Percentiles rank a stretch among this genome's conserved stretches.
Evolutionary conservation across 2,113 vertebrate genomes (phyloP).

Genomic region (Pungitius pungitius): DNA sequence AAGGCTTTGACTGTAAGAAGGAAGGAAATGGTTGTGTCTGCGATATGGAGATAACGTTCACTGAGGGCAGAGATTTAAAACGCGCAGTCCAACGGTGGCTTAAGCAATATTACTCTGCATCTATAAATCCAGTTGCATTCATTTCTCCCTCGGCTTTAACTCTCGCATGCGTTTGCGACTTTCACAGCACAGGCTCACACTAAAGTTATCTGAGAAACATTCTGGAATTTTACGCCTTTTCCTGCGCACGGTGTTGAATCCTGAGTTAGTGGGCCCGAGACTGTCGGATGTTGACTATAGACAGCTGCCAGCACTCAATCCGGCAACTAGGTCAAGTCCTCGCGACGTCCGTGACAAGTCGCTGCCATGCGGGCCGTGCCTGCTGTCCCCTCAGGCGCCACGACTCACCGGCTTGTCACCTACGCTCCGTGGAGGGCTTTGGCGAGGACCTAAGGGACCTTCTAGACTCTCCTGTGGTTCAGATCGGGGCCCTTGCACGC

Average conservation of each 20-base stretch:
- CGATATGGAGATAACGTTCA: conserved; percentile 27
- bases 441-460: conserved; percentile 25
- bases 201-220: conserved; percentile 4
- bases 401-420: conserved; percentile 55
- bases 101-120: conserved; percentile 3
- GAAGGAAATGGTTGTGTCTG: conserved; percentile 11
- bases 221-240: conserved; percentile 16
- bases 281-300: conserved; percentile 64
- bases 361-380: conserved; percentile 40
- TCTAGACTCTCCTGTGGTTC: conserved; percentile 15
- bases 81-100: background rate
- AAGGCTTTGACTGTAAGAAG: conserved; percentile 31
- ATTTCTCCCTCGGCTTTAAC: conserved; percentile 2
- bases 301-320: conserved; percentile 68
- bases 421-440: conserved; percentile 32
- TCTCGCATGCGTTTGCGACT: conserved; percentile 16
- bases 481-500: background rate
- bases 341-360: conserved; percentile 65
- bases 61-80: conserved; percentile 24
- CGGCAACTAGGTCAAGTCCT: conserved; percentile 70
- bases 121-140: conserved; percentile 25
- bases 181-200: conserved; percentile 1
- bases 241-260: conserved; percentile 25
- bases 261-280: conserved; percentile 30
- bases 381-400: conserved; percentile 51